Percentiles rank a stretch among this genome's conserved stretches.
Conservation (phyloP, 2,797 vertebrate genomes). For the Heterohyrax brucei region DNA sequence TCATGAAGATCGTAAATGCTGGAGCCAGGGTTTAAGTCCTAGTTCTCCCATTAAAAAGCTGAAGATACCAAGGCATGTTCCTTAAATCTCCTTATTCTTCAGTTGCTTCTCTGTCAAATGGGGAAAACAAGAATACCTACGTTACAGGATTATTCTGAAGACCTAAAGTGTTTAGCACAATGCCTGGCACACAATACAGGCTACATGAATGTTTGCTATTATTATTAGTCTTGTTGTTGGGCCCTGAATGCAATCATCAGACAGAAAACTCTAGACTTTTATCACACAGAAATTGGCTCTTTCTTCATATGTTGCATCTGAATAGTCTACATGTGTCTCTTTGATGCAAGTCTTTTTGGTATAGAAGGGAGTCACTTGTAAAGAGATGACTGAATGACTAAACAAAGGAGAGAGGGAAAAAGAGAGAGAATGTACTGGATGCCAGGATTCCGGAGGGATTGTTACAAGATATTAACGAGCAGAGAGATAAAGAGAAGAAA, state of each 20-base stretch:
- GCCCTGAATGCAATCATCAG: conserved; percentile 41
- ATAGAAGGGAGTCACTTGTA: conserved; percentile 81
- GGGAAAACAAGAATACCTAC: not conserved
- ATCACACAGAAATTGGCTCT: not conserved
- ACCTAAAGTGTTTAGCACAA: not conserved
- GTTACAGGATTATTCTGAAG: not conserved
- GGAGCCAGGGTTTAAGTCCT: not conserved
- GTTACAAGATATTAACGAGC: conserved; percentile 83
- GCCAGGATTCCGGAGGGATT: conserved; percentile 83
- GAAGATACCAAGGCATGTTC: no score
- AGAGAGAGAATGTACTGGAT: conserved; percentile 83
- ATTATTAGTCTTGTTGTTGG: not conserved
- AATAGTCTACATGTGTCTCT: conserved; percentile 43
- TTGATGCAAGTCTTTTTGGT: not conserved
- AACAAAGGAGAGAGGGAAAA: conserved; percentile 82
- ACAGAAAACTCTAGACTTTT: conserved; percentile 15
- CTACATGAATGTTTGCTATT: not conserved
- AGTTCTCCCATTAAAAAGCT: not conserved
- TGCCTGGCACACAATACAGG: not conserved
- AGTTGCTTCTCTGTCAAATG: not conserved
- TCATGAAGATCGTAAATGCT: not conserved
- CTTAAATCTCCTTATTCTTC: not conserved
- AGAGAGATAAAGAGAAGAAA: conserved; percentile 83
- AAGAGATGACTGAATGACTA: conserved; percentile 86
- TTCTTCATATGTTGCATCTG: conserved; percentile 24